These are phyloP conservation scores for Calypte anna DNA, from an alignment of 2,113 vertebrate species.

Conservation along the genomic window DNA sequence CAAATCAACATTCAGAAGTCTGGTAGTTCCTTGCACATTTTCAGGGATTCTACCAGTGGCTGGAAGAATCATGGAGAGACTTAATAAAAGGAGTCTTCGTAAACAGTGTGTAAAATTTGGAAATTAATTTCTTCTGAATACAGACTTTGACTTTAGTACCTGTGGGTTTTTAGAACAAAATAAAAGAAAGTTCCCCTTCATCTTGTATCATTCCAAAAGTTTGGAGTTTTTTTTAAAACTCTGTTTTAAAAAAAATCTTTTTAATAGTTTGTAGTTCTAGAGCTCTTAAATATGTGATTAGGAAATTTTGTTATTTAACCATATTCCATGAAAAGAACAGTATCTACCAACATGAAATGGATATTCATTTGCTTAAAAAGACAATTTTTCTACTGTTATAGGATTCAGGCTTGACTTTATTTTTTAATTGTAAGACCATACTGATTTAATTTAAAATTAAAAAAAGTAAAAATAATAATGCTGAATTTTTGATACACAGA, in stretches of 20 bases:
- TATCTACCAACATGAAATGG: not conserved
- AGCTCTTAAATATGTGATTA: constrained; percentile 10
- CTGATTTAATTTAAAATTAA: not conserved
- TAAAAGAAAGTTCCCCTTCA: not conserved
- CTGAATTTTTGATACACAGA: not conserved
- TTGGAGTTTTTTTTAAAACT: not conserved
- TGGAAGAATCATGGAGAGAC: constrained; percentile 56
- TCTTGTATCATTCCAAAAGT: not conserved
- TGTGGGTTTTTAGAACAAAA: constrained; percentile 58
- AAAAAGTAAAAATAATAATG: not conserved
- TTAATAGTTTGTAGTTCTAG: not conserved
- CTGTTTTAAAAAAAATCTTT: not conserved
- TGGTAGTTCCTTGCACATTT: constrained; percentile 34
- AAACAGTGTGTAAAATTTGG: constrained; percentile 45
- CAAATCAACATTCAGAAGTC: not conserved
- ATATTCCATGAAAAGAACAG: not conserved
- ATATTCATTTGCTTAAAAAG: not conserved
- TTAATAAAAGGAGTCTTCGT: constrained; percentile 45
- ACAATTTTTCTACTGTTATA: not conserved
- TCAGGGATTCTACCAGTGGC: constrained; percentile 50
- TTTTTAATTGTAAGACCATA: not conserved
- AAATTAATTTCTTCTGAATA: constrained; percentile 65
- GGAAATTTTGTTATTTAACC: constrained; percentile 20
- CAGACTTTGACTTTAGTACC: constrained; percentile 42
- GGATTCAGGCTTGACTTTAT: not conserved